These are phyloP conservation scores for Serripes groenlandicus DNA, from an alignment of 2,888 invertebrate genomes.

Conservation along the genomic window DNA sequence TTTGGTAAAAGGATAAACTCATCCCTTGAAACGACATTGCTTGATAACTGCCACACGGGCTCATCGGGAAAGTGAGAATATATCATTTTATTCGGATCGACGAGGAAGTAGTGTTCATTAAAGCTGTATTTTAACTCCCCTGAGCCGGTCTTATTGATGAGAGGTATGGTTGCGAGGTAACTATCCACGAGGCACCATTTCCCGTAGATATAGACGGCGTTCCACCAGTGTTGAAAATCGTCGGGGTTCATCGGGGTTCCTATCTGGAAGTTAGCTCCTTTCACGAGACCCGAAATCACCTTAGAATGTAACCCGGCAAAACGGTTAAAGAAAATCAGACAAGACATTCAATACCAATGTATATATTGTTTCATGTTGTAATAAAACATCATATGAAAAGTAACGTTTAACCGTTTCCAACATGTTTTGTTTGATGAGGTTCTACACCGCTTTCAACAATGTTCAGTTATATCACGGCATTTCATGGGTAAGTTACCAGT, in stretches of 20 bases:
- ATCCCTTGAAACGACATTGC: conserved; percentile 63
- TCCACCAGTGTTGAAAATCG: conserved; percentile 75
- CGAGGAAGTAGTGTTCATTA: conserved; percentile 72
- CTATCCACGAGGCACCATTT: conserved; percentile 71
- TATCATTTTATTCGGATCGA: conserved; percentile 70
- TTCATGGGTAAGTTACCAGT: no score
- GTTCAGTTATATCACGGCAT: no score
- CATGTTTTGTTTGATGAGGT: no score
- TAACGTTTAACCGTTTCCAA: no score
- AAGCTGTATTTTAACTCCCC: conserved; percentile 70
- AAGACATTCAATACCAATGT: no score
- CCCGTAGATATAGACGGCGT: conserved; percentile 69
- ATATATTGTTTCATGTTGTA: no score
- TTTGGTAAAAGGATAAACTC: conserved; percentile 71
- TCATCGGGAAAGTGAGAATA: conserved; percentile 75
- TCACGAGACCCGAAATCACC: conserved; percentile 69
- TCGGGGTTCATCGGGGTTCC: conserved; percentile 68
- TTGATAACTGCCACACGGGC: conserved; percentile 66
- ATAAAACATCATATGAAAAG: no score
- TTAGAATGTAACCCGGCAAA: conserved; percentile 69
- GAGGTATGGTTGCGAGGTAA: conserved; percentile 65
- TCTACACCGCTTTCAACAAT: no score
- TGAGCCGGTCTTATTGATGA: conserved; percentile 61
- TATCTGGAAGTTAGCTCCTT: conserved; percentile 72
- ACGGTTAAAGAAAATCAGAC: no score